phyloP scores from a whole-genome alignment of 1,140 invertebrate species.

The Papilio xuthus region DNA sequence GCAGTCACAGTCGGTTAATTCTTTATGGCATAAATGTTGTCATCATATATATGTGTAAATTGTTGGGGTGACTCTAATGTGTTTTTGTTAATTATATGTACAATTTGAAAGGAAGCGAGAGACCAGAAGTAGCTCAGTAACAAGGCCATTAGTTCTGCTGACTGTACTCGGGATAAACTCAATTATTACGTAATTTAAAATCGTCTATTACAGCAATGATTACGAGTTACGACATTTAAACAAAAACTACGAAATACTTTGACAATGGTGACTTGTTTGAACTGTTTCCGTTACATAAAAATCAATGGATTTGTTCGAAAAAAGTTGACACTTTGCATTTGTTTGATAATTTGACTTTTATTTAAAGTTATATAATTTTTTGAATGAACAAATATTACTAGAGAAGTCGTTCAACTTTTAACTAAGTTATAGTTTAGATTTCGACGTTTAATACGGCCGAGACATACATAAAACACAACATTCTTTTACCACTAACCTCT shows the following conservation, averaged over 20 bases:
- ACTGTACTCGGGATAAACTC: not conserved
- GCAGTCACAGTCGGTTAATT: conserved; percentile 36
- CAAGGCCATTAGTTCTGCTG: conserved; percentile 26
- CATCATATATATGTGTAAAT: conserved; percentile 33
- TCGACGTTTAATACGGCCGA: too few relatives aligned
- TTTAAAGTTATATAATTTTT: too few relatives aligned
- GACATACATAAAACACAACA: too few relatives aligned
- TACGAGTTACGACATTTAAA: conserved; percentile 12
- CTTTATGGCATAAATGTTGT: conserved; percentile 33
- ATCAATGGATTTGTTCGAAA: not conserved
- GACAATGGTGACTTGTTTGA: not conserved
- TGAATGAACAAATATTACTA: not conserved
- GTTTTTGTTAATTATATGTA: conserved; percentile 31
- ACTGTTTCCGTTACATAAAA: not conserved
- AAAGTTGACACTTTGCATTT: not conserved
- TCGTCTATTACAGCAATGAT: not conserved
- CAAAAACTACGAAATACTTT: not conserved
- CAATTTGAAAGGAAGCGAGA: conserved; percentile 11
- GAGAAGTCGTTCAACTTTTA: not conserved
- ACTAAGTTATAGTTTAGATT: too few relatives aligned
- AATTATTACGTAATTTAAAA: conserved; percentile 8
- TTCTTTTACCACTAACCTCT: too few relatives aligned
- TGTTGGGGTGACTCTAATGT: conserved; percentile 23
- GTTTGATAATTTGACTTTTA: not conserved
- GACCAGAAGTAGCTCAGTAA: conserved; percentile 3